A percentile compares a stretch with the other conserved stretches of the same genome.
Conservation (phyloP, 2,113 vertebrate genomes). For the Limanda limanda region DNA sequence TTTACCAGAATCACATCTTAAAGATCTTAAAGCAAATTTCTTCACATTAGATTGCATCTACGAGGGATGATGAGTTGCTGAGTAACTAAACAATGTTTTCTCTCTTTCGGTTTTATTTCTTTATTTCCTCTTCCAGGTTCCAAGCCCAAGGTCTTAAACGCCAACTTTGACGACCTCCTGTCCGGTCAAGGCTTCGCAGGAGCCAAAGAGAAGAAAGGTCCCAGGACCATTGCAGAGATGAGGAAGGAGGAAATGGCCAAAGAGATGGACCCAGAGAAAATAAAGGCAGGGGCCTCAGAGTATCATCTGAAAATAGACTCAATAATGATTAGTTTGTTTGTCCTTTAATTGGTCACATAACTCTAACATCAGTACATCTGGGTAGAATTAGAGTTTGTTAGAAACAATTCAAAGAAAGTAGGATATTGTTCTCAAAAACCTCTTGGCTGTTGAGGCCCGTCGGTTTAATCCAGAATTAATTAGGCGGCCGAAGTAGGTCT, state of each 20-base stretch:
- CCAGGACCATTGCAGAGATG: slow-evolving; percentile 98
- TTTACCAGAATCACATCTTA: too few species aligned
- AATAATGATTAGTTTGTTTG: not conserved
- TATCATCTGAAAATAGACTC: not conserved
- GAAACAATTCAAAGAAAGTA: slow-evolving; percentile 23
- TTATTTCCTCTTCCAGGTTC: slow-evolving; percentile 80
- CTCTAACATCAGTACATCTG: slow-evolving; percentile 14
- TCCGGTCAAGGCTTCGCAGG: slow-evolving; percentile 97
- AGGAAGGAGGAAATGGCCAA: slow-evolving; percentile 99
- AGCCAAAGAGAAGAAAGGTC: slow-evolving; percentile 93
- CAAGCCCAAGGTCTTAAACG: slow-evolving; percentile 87
- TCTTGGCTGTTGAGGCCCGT: slow-evolving; percentile 17
- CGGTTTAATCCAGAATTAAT: slow-evolving; percentile 30
- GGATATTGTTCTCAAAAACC: slow-evolving; percentile 9
- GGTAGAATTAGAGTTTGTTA: slow-evolving; percentile 4
- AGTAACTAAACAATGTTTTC: too few species aligned
- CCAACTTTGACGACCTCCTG: slow-evolving; percentile 95
- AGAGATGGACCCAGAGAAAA: slow-evolving; percentile 98
- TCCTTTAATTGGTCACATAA: slow-evolving; percentile 8
- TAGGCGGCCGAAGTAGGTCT: slow-evolving; percentile 25
- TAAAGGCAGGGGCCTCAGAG: slow-evolving; percentile 85
- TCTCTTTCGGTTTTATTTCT: slow-evolving; percentile 3
- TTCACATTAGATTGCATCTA: too few species aligned
- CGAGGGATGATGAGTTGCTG: too few species aligned
- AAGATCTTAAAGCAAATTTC: too few species aligned